These are phyloP conservation scores for Selene dorsalis DNA, from an alignment of 2,797 vertebrate species.

Conservation along the genomic window DNA sequence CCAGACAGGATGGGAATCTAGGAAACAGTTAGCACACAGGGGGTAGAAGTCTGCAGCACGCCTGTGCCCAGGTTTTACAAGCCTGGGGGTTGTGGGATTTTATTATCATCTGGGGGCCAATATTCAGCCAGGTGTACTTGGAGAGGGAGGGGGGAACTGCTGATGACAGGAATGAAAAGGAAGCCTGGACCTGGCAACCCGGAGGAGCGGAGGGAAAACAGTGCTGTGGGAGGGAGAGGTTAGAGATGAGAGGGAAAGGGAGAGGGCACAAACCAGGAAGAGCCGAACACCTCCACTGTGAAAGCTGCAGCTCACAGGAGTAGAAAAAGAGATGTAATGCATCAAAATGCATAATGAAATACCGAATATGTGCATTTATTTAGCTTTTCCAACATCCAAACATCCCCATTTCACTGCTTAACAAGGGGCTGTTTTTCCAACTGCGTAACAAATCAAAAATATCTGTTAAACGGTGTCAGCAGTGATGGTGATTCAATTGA, in stretches of 20 bases:
- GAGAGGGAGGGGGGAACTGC: conserved; percentile 53
- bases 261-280: not conserved
- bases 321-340: not conserved
- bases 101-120: conserved; percentile 74
- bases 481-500: conserved; percentile 25
- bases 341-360: not conserved
- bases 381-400: not conserved
- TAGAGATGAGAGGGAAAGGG: too few relatives aligned
- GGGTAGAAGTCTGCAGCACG: conserved; percentile 24
- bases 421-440: not conserved
- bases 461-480: not conserved
- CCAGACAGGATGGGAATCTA: conserved; percentile 69
- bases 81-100: conserved; percentile 59
- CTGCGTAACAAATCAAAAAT: not conserved
- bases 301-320: not conserved
- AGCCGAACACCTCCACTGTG: not conserved
- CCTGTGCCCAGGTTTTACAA: conserved; percentile 66
- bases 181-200: conserved; percentile 64
- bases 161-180: conserved; percentile 73
- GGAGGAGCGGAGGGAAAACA: conserved; percentile 41
- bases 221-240: too few relatives aligned
- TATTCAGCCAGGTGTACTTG: conserved; percentile 77
- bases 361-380: too few relatives aligned
- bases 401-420: not conserved
- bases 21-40: conserved; percentile 47